Evolutionary conservation across 2,888 invertebrate genomes (phyloP), one percentile per base, ranked within the genome.

Genomic region (Drosophila pseudotalamancana): DNA sequence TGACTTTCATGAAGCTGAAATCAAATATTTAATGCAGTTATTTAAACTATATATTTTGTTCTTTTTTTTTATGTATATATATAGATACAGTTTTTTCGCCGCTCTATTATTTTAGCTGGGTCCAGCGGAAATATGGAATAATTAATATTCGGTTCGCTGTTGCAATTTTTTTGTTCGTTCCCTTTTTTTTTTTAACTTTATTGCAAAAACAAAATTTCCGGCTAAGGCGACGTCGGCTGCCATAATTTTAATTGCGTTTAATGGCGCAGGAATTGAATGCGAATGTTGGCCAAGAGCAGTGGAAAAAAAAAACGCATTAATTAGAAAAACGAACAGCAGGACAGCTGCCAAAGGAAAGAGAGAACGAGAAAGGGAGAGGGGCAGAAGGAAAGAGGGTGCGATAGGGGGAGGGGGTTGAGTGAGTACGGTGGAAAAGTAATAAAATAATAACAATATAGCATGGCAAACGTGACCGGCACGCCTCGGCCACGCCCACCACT

Each of bases 191-290:
- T 60, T 27, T 16, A 12, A 42, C 69, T 70, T 56, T 54, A 21
- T 60, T 65, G 55, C 54, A 61, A 61, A 70, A 79, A 82, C 42
- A 59, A 86, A 78, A 78, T 78, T 82, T 82, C 86, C 83, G 78
- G 80, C 85, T 56, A 67, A 77, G 81, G 50, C 76, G 66, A 54
- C 49, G 35, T 23, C 62, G 48, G 72, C 84, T 64, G 87, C 65
- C 83, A 81, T 86, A 82, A 87, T 85, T 87, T 87, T 85, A 81
- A 81, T 87, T 79, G 83, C 82, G 63, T 87, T 81, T 86, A 81
- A 81, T 87, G 88, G 83, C 83, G 64, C 61, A 77, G 63, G 62
- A 81, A 87, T 83, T 68, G 76, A 63, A 85, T 72, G 77, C 60
- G 83, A 71, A 62, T 64, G 59, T 34, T 43, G 50, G 46, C 23